A percentile compares a stretch with the other conserved stretches of the same genome.
Evolutionary conservation across 2,113 vertebrate genomes (phyloP).

Genomic region (Hassar affinis): DNA sequence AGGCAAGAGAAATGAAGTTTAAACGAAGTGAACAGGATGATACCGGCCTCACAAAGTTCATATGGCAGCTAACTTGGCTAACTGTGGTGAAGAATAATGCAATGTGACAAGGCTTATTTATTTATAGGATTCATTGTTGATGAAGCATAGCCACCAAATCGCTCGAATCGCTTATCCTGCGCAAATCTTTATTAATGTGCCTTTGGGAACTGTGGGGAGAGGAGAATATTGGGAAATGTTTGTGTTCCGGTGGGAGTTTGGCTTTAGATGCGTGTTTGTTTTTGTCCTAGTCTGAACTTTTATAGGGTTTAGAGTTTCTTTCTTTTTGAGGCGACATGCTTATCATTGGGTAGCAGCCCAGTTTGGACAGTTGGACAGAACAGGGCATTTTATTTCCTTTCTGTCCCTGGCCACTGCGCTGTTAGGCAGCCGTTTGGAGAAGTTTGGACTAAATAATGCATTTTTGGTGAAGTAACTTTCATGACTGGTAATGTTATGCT

Average conservation of each 20-base stretch:
- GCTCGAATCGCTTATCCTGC: conserved; percentile 23
- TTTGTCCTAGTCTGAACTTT: background rate
- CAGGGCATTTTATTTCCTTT: background rate
- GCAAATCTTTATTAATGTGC: conserved; percentile 39
- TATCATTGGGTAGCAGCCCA: background rate
- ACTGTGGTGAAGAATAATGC: conserved; percentile 30
- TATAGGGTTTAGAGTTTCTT: background rate
- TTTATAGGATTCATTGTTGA: conserved; percentile 35
- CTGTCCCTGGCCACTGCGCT: background rate
- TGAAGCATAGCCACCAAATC: conserved; percentile 12
- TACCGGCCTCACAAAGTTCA: conserved; percentile 10
- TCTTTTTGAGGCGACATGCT: background rate
- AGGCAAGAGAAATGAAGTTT: background rate
- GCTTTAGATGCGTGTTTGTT: background rate
- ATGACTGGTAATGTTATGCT: background rate
- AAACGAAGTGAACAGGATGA: background rate
- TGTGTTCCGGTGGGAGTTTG: background rate
- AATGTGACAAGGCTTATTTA: conserved; percentile 41
- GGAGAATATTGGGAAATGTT: background rate
- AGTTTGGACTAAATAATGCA: background rate
- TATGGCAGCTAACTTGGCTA: conserved; percentile 46
- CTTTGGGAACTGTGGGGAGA: conserved; percentile 30
- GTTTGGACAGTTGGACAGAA: background rate
- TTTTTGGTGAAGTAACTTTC: background rate
- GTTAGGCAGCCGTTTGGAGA: background rate